phyloP scores from a whole-genome alignment of 1,140 invertebrate species.

The Atta cephalotes region DNA sequence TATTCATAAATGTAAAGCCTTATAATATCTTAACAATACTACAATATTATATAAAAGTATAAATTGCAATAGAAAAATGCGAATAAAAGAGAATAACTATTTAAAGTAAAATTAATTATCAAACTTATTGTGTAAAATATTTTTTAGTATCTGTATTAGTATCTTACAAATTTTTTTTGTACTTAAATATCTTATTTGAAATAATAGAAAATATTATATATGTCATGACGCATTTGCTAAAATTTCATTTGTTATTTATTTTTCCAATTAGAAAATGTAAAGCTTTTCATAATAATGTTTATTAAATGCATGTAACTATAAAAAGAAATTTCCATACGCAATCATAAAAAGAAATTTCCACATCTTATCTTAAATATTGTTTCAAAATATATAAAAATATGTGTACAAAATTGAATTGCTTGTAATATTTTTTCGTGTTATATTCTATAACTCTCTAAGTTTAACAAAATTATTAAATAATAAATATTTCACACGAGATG shows the following conservation, averaged over 20 bases:
- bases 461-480: not conserved
- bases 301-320: not conserved
- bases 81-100: not conserved
- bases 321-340: not conserved
- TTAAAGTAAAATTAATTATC: not conserved
- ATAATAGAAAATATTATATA: not conserved
- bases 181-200: not conserved
- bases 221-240: not conserved
- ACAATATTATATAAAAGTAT: not conserved
- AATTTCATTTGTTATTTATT: not conserved
- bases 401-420: not conserved
- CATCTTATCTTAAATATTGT: not conserved
- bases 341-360: not conserved
- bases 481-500: not conserved
- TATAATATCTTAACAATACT: not conserved
- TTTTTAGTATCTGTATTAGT: not conserved
- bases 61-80: conserved; percentile 3
- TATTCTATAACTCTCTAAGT: not conserved
- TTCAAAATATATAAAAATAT: not conserved
- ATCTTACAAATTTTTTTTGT: not conserved
- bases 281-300: not conserved
- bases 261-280: not conserved
- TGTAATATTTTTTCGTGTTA: not conserved
- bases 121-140: not conserved
- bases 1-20: not conserved